Conservation (phyloP, 2,797 vertebrate species). For the Dipus sagitta region DNA sequence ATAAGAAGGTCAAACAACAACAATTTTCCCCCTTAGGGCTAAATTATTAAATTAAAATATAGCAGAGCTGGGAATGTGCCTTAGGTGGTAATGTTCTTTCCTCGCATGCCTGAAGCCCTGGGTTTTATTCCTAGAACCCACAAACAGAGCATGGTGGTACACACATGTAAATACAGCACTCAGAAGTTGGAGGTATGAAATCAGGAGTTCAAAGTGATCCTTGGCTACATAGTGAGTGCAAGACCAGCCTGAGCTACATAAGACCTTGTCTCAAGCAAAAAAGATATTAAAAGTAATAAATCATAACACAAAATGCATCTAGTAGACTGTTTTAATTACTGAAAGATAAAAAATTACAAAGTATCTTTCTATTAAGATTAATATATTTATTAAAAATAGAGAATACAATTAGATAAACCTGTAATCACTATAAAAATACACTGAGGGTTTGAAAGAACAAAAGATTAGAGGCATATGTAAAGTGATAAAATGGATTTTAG, state of each 20-base stretch:
- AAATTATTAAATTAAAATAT: constrained; percentile 7
- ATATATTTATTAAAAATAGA: constrained; percentile 43
- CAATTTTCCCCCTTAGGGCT: not conserved
- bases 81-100: too few relatives aligned
- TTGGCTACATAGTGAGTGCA: too few relatives aligned
- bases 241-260: too few relatives aligned
- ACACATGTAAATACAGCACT: too few relatives aligned
- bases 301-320: constrained; percentile 1
- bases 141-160: too few relatives aligned
- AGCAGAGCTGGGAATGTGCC: too few relatives aligned
- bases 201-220: too few relatives aligned
- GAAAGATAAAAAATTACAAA: constrained; percentile 13
- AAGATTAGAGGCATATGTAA: constrained; percentile 7
- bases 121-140: too few relatives aligned
- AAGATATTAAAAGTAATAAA: not conserved
- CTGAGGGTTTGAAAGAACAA: constrained; percentile 12
- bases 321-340: constrained; percentile 36
- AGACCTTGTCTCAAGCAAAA: too few relatives aligned
- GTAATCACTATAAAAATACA: constrained; percentile 36
- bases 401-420: constrained; percentile 7
- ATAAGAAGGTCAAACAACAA: not conserved
- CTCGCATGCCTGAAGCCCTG: too few relatives aligned
- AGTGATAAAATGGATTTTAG: constrained; percentile 17
- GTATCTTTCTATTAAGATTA: constrained; percentile 20
- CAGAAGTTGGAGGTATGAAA: too few relatives aligned